Base-by-base conservation (phyloP, 2,888 invertebrate species). In the Drosophila mettleri region DNA sequence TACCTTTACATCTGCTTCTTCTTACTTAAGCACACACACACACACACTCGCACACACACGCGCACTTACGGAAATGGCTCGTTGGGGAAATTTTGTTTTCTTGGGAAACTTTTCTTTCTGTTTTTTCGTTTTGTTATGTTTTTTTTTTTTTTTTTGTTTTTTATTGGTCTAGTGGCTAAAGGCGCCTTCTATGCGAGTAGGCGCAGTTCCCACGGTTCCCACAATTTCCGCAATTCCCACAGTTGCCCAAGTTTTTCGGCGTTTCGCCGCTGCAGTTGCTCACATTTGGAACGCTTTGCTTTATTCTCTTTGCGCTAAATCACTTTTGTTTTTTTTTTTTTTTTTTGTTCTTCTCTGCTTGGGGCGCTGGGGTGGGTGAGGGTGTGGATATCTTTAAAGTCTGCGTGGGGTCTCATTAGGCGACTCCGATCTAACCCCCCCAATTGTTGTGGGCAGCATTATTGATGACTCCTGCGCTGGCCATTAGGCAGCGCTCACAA, bases 51-150 rank as follows among this genome's bases (percentile, higher is more conserved):
- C 57, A 27, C 18, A 36, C 49, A 48, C 31, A 33, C 20, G 14
- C 54, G 54, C 48, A 46, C 60, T 18, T 22, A 48, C 55, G 69
- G 48, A 70, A 89, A 86, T 83, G 73, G 78, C 78, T 86, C 86
- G 83, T 88, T 86, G 88, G 89, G 88, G 86, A 86, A 86, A 86
- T 89, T 89, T 51, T 65, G 66, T 63, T 86, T 45, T 74, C 68
- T 58, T 70, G 74, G 58, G 48, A 39, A 82, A 83, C 55, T 86
- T 87, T 27, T 43, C 24, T 27, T 16, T 24, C 12, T 24, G 24
- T 8, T 2, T 29, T 8, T 29, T 43, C n/a, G n/a, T 24, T 76
- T 76, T 69, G 60, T 85, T 68, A n/a, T n/a, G 7, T 29, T 8
- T 29, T 43, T 24, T 24, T 24, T 76, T 76, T 69, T 62, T 85